phyloP scores from a whole-genome alignment of 2,797 vertebrate genomes.

The Oreochromis mossambicus region DNA sequence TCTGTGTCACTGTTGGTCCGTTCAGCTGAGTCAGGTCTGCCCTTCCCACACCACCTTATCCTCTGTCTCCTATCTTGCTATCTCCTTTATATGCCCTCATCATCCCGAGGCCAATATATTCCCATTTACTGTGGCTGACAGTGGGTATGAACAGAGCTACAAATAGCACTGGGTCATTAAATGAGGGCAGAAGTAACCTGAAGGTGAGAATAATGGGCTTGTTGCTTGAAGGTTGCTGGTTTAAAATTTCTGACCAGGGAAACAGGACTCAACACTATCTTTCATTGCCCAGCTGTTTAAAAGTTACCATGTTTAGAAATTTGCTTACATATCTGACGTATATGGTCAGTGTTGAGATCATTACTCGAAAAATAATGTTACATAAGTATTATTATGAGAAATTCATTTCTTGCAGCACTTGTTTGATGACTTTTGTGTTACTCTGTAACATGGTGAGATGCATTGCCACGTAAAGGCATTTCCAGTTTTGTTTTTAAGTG shows the following conservation, averaged over 20 bases:
- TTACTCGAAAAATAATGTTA: neutral
- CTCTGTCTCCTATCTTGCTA: neutral
- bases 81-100: slow-evolving; percentile 36
- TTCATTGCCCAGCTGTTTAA: neutral
- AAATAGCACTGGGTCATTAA: slow-evolving; percentile 39
- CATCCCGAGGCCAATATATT: slow-evolving; percentile 35
- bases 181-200: slow-evolving; percentile 2
- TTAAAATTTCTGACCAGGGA: neutral
- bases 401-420: neutral
- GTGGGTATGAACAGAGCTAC: slow-evolving; percentile 18
- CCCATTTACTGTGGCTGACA: slow-evolving; percentile 42
- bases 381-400: neutral
- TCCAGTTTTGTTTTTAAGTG: neutral
- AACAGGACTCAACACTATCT: neutral
- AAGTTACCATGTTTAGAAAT: neutral
- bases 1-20: neutral
- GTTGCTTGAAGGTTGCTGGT: neutral
- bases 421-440: neutral
- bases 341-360: neutral
- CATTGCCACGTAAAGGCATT: neutral
- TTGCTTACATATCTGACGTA: neutral
- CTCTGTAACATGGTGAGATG: neutral
- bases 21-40: slow-evolving; percentile 57
- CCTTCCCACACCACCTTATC: neutral
- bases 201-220: slow-evolving; percentile 13